These are phyloP conservation scores for Pseudorasbora parva DNA, from an alignment of 2,113 vertebrate genomes.

Conservation along the genomic window DNA sequence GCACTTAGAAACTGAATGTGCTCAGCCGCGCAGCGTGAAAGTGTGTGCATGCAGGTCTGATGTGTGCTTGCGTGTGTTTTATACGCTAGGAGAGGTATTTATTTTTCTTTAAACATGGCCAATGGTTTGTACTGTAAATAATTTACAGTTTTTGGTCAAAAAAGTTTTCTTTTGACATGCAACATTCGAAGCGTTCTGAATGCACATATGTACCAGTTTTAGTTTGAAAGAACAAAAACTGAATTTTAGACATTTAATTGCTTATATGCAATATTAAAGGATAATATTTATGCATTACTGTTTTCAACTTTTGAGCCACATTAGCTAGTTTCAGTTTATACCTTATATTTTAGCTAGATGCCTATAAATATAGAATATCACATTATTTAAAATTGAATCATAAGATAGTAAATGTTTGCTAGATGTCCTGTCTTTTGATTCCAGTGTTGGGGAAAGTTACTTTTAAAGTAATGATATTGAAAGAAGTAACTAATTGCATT, in stretches of 20 bases:
- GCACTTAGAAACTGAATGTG: conserved; percentile 12
- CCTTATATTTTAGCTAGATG: background rate
- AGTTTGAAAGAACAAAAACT: background rate
- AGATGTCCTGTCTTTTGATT: background rate
- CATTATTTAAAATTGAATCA: background rate
- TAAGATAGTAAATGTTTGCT: background rate
- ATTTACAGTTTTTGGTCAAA: too few species aligned
- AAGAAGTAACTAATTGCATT: too few species aligned
- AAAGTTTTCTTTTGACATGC: too few species aligned
- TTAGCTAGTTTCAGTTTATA: background rate
- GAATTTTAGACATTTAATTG: background rate
- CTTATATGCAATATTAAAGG: background rate
- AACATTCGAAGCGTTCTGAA: background rate
- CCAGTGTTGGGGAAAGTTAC: too few species aligned
- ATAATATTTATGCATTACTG: background rate
- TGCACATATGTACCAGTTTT: background rate
- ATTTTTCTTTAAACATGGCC: conserved; percentile 44
- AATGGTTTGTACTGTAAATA: background rate
- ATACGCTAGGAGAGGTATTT: background rate
- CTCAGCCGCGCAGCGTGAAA: background rate
- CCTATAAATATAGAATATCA: background rate
- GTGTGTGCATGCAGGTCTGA: conserved; percentile 23
- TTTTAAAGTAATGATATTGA: too few species aligned
- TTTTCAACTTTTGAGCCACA: background rate
- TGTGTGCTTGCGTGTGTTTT: background rate